Evolutionary conservation across 2,888 invertebrate genomes (phyloP).

Genomic region (Drosophila formosana): DNA sequence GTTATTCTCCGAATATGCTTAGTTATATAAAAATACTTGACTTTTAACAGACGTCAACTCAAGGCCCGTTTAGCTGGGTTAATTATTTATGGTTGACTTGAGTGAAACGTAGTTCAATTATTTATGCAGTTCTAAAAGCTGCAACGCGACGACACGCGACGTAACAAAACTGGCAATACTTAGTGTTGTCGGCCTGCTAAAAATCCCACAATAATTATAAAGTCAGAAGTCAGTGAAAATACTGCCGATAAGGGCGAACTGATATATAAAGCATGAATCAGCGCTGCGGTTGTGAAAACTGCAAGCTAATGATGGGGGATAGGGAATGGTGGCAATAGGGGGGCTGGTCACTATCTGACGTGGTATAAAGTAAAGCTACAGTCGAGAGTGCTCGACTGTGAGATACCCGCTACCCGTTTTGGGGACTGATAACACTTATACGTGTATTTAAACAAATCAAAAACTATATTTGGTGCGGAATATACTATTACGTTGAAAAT

Average conservation of each 20-base stretch:
- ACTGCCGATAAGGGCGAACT: slow-evolving; percentile 17
- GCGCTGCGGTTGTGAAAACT: slow-evolving; percentile 1
- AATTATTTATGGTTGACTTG: slow-evolving; percentile 4
- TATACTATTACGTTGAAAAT: no score
- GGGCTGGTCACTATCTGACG: neutral
- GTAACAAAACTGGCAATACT: neutral
- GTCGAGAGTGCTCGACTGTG: no score
- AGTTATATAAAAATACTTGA: neutral
- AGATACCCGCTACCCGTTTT: no score
- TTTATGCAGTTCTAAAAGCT: neutral
- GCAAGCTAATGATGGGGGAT: neutral
- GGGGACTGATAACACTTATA: no score
- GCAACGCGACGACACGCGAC: neutral
- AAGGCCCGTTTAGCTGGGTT: neutral
- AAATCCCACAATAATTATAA: slow-evolving; percentile 11
- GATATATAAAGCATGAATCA: slow-evolving; percentile 14
- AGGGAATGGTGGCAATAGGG: neutral
- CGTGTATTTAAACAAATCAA: no score
- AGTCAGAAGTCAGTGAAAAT: slow-evolving; percentile 3
- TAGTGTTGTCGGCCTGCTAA: neutral
- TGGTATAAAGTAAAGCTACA: neutral
- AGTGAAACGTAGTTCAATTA: neutral
- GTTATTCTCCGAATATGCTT: neutral
- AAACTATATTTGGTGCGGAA: no score
- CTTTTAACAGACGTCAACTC: neutral